Evolutionary conservation across 2,113 vertebrate species (phyloP).

Genomic region (Pimephales promelas): DNA sequence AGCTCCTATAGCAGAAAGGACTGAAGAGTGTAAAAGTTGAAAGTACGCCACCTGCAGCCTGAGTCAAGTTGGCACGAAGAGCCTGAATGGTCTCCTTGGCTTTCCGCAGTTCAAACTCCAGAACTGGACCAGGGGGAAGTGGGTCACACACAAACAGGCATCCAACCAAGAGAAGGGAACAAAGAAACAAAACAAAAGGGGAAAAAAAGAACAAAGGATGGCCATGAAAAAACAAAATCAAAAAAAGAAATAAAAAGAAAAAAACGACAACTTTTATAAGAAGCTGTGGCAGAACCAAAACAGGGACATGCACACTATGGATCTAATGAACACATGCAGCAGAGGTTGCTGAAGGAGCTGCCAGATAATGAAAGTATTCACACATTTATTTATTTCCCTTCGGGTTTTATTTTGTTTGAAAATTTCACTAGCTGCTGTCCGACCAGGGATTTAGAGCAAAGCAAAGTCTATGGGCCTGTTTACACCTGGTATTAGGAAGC

Average conservation of each 20-base stretch:
- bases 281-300: conserved; percentile 79
- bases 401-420: background rate
- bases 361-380: conserved; percentile 76
- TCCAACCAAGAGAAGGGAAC: conserved; percentile 85
- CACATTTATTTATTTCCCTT: background rate
- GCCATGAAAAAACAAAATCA: conserved; percentile 83
- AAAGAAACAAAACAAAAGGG: conserved; percentile 69
- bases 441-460: conserved; percentile 81
- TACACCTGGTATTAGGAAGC: too few species aligned
- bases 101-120: conserved; percentile 99
- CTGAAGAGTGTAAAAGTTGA: conserved; percentile 83
- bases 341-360: conserved; percentile 91
- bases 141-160: conserved; percentile 88
- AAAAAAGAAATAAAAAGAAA: conserved; percentile 71
- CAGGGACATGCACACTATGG: conserved; percentile 82
- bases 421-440: conserved; percentile 84
- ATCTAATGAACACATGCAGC: conserved; percentile 94
- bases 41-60: conserved; percentile 99
- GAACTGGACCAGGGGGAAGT: conserved; percentile 98
- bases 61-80: conserved; percentile 99
- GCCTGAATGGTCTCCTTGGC: conserved; percentile 99
- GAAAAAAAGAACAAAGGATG: conserved; percentile 89
- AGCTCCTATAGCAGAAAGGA: conserved; percentile 71
- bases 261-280: conserved; percentile 88
- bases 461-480: background rate